Base-by-base conservation (phyloP, 1,140 invertebrate genomes). In the Megathymus violae region DNA sequence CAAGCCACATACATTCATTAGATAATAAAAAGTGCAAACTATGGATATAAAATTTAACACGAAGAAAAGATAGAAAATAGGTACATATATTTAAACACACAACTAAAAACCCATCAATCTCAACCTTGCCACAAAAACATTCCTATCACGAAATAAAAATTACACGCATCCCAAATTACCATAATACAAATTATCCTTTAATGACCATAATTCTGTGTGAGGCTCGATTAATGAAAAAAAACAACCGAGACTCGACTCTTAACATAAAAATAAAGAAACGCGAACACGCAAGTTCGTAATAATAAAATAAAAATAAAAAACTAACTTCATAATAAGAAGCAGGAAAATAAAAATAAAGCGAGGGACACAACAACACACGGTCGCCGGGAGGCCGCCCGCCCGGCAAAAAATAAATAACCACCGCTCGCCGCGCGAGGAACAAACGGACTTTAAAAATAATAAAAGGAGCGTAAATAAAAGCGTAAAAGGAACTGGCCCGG, bases 161-260 rank as follows among this genome's bases (percentile, higher is more conserved):
- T 88, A 91, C 84, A 91, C 86, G 84, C 86, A 87, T 87, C 85
- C 85, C 78, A 88, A 85, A 91, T 91, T 88, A 91, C 85, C 86
- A 88, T 89, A 86, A 89, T 89, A 91, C 87, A 91, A 91, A 91
- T 91, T 91, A 91, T 89, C 82, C 85, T 89, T 88, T 91, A 91
- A 91, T 91, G 84, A 91, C 85, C 85, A 89, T 89, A 89, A 89
- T 91, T 88, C 84, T 80, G 84, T 88, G 84, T 79, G 85, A 85
- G 83, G 68, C 84, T 80, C 85, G 84, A 89, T 88, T 88, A 84
- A 89, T 79, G 56, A 82, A 83, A 88, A 80, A 80, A 84, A 82
- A 87, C 72, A 78, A 74, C 71, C 58, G 44, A 73, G 73, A 81
- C 71, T 82, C 80, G 81, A 80, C 85, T 88, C 82, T 88, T 88